Evolutionary conservation across 2,888 invertebrate species (phyloP).

Genomic region (Agrilus mali): DNA sequence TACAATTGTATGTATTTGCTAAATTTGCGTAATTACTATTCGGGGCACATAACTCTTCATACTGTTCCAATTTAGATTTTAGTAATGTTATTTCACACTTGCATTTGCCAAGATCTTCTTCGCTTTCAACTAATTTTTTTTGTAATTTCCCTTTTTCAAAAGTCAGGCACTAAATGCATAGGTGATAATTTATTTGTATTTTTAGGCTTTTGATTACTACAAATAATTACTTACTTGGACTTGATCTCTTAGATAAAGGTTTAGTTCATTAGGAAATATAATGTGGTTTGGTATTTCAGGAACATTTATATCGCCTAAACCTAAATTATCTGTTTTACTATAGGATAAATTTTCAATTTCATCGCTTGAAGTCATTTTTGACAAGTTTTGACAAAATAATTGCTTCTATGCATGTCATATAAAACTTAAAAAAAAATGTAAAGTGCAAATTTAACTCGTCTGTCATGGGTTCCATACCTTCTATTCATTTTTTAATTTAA

Average conservation of each 20-base stretch:
- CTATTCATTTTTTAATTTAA: no score
- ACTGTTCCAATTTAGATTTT: neutral
- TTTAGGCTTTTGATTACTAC: neutral
- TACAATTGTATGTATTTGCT: slow-evolving; percentile 46
- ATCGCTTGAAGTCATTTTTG: no score
- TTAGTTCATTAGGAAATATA: slow-evolving; percentile 48
- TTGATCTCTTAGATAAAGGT: slow-evolving; percentile 44
- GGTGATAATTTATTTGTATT: neutral
- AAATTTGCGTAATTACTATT: neutral
- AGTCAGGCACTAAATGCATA: slow-evolving; percentile 34
- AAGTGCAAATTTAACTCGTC: no score
- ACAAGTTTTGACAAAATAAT: no score
- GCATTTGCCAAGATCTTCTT: slow-evolving; percentile 15
- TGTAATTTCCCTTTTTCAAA: slow-evolving; percentile 43
- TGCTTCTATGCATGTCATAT: no score
- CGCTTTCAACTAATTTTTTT: slow-evolving; percentile 37
- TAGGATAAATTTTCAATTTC: neutral
- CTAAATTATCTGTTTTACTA: slow-evolving; percentile 12
- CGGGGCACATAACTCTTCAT: neutral
- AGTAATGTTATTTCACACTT: neutral
- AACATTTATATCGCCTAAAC: slow-evolving; percentile 10
- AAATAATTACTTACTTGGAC: slow-evolving; percentile 35
- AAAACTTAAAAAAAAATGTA: no score
- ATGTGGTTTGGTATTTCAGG: slow-evolving; percentile 32
- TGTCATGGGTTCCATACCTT: no score